Conservation (phyloP, 2,888 invertebrate genomes). For the Julus scanicus region DNA sequence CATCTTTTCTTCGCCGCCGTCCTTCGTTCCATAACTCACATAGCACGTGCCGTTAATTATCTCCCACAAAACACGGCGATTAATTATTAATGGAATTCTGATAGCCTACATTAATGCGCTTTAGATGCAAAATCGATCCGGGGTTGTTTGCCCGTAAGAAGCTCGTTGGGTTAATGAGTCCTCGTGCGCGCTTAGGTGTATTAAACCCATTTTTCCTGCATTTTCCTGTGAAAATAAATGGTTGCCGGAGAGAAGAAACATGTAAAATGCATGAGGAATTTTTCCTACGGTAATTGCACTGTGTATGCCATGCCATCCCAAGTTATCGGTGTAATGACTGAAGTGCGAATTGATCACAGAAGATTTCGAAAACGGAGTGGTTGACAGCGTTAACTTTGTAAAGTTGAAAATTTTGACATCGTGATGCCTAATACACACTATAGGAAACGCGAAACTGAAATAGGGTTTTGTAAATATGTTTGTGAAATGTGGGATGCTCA, state of each 20-base stretch:
- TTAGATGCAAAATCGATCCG: slow-evolving; percentile 18
- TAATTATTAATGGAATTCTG: slow-evolving; percentile 33
- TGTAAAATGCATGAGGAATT: neutral
- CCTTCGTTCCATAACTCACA: neutral
- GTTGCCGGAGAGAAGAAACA: neutral
- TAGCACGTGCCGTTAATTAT: slow-evolving; percentile 12
- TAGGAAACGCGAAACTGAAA: too few species aligned
- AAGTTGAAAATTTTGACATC: too few species aligned
- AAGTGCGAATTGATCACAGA: too few species aligned
- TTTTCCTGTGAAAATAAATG: neutral
- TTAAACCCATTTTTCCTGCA: slow-evolving; percentile 20
- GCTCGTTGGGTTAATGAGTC: slow-evolving; percentile 9
- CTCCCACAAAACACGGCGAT: neutral
- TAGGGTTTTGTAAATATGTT: too few species aligned
- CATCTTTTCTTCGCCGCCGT: neutral
- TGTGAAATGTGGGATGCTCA: too few species aligned
- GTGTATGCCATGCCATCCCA: too few species aligned
- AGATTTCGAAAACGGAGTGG: too few species aligned
- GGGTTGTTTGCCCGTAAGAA: too few species aligned
- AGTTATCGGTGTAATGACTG: too few species aligned
- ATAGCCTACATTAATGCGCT: slow-evolving; percentile 33
- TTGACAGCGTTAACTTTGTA: too few species aligned
- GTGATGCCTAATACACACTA: too few species aligned
- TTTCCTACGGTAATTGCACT: too few species aligned
- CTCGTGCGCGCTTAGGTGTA: neutral